Evolutionary conservation across 2,797 vertebrate genomes (phyloP).

Genomic region (Orientallactaga sibirica): DNA sequence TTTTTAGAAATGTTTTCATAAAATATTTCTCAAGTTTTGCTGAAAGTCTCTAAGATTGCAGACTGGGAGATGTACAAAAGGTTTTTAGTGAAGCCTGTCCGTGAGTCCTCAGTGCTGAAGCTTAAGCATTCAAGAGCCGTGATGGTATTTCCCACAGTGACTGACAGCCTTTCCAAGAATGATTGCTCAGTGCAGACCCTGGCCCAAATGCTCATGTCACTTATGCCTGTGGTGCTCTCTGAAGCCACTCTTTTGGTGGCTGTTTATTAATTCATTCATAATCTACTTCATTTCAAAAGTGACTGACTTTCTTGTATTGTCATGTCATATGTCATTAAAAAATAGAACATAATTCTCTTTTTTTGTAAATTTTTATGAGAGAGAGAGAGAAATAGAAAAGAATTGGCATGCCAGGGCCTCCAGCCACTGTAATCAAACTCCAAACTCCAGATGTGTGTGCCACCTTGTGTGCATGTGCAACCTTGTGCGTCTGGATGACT

Average conservation of each 20-base stretch:
- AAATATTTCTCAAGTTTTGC: not conserved
- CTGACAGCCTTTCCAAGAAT: not conserved
- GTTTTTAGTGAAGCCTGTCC: not conserved
- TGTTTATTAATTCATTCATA: constrained; percentile 24
- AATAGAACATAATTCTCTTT: not conserved
- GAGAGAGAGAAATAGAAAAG: too few relatives aligned
- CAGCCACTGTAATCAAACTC: too few relatives aligned
- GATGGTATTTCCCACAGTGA: not conserved
- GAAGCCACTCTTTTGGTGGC: not conserved
- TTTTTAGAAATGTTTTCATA: constrained; percentile 14
- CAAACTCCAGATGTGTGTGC: too few relatives aligned
- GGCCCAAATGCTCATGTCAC: not conserved
- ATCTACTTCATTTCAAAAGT: not conserved
- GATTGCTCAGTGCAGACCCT: not conserved
- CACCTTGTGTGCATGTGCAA: too few relatives aligned
- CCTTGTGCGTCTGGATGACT: too few relatives aligned
- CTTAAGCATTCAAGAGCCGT: not conserved
- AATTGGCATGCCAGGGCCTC: too few relatives aligned
- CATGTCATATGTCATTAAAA: not conserved
- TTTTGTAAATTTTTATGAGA: too few relatives aligned
- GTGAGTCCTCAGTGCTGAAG: not conserved
- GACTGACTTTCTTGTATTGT: not conserved
- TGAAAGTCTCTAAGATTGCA: not conserved
- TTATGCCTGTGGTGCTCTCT: not conserved
- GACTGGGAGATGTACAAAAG: not conserved